These are phyloP conservation scores for Clarias laeviceps DNA, from an alignment of 2,797 vertebrate species.

Conservation along the genomic window DNA sequence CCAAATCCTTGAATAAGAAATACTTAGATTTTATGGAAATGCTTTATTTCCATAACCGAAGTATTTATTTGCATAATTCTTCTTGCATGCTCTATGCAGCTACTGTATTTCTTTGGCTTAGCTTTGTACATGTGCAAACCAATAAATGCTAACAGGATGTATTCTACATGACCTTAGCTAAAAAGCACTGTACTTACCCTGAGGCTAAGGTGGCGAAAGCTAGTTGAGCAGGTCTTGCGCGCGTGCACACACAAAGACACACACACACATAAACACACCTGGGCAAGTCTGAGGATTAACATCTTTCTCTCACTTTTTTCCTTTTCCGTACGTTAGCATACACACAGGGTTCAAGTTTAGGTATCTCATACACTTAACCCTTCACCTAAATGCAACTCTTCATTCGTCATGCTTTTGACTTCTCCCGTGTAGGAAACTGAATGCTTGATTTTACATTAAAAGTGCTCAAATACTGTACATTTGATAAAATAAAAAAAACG, in stretches of 20 bases:
- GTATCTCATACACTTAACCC: background rate
- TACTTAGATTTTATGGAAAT: background rate
- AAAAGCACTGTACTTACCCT: slow-evolving; percentile 33
- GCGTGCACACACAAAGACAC: slow-evolving; percentile 6
- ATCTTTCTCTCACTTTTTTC: background rate
- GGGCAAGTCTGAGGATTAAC: background rate
- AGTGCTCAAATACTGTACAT: background rate
- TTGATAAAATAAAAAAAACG: too few relatives aligned
- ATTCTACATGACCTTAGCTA: slow-evolving; percentile 20
- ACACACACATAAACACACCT: background rate
- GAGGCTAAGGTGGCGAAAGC: slow-evolving; percentile 41
- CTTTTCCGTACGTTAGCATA: background rate
- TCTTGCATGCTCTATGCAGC: background rate
- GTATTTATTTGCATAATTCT: slow-evolving; percentile 1
- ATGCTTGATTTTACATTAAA: background rate
- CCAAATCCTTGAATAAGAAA: background rate
- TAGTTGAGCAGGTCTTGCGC: slow-evolving; percentile 15
- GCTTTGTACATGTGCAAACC: background rate
- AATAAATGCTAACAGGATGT: slow-evolving; percentile 19
- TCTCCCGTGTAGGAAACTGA: background rate
- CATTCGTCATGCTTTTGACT: background rate
- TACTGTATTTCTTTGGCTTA: background rate
- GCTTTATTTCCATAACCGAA: background rate
- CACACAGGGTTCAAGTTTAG: background rate
- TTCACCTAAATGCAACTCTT: background rate